phyloP scores from a whole-genome alignment of 2,888 invertebrate genomes.

The Pachymerium ferrugineum region DNA sequence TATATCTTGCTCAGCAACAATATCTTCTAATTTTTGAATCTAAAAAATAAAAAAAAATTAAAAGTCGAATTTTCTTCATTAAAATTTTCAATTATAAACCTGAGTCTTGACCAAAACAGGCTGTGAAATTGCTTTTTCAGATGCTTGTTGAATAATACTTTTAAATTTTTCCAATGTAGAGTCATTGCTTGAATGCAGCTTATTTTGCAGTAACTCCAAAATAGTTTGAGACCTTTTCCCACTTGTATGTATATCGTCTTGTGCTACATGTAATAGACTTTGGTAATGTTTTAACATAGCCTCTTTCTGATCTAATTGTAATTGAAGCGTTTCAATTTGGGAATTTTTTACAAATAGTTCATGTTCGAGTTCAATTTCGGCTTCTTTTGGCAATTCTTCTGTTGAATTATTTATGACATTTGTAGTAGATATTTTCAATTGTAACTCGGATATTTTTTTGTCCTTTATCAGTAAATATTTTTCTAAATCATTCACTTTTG shows the following conservation, averaged over 20 bases:
- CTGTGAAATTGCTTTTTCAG: background rate
- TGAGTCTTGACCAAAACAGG: background rate
- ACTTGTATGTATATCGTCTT: background rate
- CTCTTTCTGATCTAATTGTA: background rate
- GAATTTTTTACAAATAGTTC: background rate
- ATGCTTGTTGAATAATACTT: background rate
- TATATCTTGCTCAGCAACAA: background rate
- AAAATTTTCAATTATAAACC: background rate
- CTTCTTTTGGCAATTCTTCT: background rate
- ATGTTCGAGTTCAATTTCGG: background rate
- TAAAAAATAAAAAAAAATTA: background rate
- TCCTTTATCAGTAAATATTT: background rate
- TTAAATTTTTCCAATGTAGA: background rate
- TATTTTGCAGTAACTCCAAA: background rate
- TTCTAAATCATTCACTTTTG: background rate
- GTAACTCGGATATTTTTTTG: background rate
- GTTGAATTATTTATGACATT: no score
- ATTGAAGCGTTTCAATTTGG: background rate
- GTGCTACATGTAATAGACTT: background rate
- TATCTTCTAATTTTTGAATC: background rate
- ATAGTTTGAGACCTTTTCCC: background rate
- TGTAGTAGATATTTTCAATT: background rate
- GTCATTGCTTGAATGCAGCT: background rate
- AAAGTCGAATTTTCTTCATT: background rate
- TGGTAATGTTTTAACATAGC: background rate